Base-by-base conservation (phyloP, 2,888 invertebrate species). In the Calephelis perditalis region DNA sequence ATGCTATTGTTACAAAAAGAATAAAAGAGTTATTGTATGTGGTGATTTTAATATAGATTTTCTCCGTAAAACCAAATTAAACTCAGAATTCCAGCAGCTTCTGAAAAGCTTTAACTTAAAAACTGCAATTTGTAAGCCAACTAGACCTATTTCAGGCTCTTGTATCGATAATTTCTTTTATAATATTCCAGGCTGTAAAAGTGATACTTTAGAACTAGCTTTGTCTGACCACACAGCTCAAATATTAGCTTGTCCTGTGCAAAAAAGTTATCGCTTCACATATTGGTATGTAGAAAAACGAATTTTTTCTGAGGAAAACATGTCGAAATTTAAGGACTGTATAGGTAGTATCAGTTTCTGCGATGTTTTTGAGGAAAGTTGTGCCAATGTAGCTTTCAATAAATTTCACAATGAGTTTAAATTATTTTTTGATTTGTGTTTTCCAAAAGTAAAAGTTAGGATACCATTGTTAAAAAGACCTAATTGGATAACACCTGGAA, bases 381-480 rank as follows among this genome's bases (percentile, higher is more conserved):
- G 15, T 15, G 47, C 47, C 8, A 47, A 47, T 47, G 8, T 5
- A 8, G 47, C 47, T 1, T 47, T 47, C 15, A 15, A 47, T 47
- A 47, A 47, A 15, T 47, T 47, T 15, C 47, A 47, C 7, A 47
- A 15, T 15, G 47, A 47, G 9, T 47, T 47, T 47, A 47, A 47
- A 15, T 47, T 47, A 15, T 47, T 47, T 47, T 47, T 15, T 7
- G 15, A 15, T 5, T 15, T 47, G 26, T 26, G 26, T 26, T 26
- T 26, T 26, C 26, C 26, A 26, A 26, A 26, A 26, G 26, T 26
- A 26, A 47, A 47, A 3, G 47, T 47, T 12, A 47, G 3, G 15
- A 47, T 47, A 15, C 47, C 15, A 15, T 15, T 47, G 9, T 15
- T 3, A 15, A 47, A 15, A 15, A 15, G n/a, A 47, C 8, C 47